Base-by-base conservation (phyloP, 2,797 vertebrate genomes). In the Astyanax mexicanus region DNA sequence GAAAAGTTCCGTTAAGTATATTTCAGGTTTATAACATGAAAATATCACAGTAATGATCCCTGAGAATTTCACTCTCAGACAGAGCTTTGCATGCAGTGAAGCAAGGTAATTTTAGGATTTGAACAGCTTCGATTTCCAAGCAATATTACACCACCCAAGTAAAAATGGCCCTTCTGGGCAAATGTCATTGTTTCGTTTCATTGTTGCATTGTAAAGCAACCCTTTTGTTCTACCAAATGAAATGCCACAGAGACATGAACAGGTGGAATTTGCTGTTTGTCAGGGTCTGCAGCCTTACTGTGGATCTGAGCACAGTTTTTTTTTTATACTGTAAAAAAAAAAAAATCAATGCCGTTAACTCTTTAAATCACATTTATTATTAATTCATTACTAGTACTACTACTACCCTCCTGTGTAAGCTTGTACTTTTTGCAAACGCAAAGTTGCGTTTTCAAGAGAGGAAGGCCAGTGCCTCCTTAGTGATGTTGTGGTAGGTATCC, bases 31-130 rank as follows among this genome's bases (percentile, higher is more conserved):
- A 5, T 42, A 37, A 62, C 11, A 62, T 21, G 32, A 61, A 32
- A 61, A 61, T 10, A 19, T 1, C 21, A 38, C 19, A 5, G 21
- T 67, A 40, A 64, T 64, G 69, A 67, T 81, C 88, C 85, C 85
- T 74, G 74, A 79, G 83, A 85, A 88, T 86, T 89, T 89, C 27
- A 58, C 55, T 35, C 23, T 17, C 23, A 44, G 29, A 60, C 61
- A 11, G 21, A 21, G 19, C 29, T 27, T 27, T 32, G 61, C 21
- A 64, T 44, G 61, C 5, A 15, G 38, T 15, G 35, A 38, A 37
- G 32, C 21, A 25, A 27, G 44, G 17, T 29, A 49, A 32, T 67
- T 49, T 47, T 32, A 67, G 25, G 9, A 47, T 67, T 49, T 47
- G 62, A 66, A 47, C 42, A 47, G 62, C 44, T 47, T 25, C 11